Base-by-base conservation (phyloP, 2,888 invertebrate species). In the Hydrotaea diabolus region DNA sequence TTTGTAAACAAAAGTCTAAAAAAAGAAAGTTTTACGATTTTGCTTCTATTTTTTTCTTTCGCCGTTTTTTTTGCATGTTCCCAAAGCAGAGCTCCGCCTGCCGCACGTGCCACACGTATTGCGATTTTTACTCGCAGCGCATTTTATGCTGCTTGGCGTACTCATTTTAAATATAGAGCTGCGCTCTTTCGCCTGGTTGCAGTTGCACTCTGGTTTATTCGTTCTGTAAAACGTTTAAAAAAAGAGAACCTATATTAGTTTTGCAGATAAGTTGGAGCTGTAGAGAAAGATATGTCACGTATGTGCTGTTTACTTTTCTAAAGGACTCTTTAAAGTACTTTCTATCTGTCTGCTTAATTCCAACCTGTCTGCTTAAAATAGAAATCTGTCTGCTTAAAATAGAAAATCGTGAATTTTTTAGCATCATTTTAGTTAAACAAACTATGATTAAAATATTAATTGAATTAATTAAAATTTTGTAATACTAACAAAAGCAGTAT, bases 21-120 rank as follows among this genome's bases (percentile, higher is more conserved):
- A 39, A 46, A 77, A 23, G 57, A 46, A 59, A 76, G 59, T 43
- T 59, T 69, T 46, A 69, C 46, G 23, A 36, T n/a, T 36, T 71
- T n/a, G 62, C 39, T 57, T 72, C 43, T 15, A 19, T 21, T 55
- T 66, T 62, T 64, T 66, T 55, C 36, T 55, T 57, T 19, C 46
- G 17, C 69, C 53, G 7, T 74, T 9, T 66, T 73, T 53, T 69
- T 43, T 69, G 69, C 39, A 74, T 62, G 11, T 62, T 5, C 64
- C 59, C n/a, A 64, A 79, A 69, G 53, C 78, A 62, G 86, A 86
- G 84, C 86, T 86, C 86, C 86, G 86, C 86, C 86, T 80, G 86
- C 71, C 85, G 78, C 80, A 86, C 82, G 84, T 86, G 82, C 66
- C 77, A 39, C 46, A 46, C 23, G 36, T 64, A 23, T 72, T 81